Conservation (phyloP, 2,797 vertebrate species). For the Leptodactylus fallax region DNA sequence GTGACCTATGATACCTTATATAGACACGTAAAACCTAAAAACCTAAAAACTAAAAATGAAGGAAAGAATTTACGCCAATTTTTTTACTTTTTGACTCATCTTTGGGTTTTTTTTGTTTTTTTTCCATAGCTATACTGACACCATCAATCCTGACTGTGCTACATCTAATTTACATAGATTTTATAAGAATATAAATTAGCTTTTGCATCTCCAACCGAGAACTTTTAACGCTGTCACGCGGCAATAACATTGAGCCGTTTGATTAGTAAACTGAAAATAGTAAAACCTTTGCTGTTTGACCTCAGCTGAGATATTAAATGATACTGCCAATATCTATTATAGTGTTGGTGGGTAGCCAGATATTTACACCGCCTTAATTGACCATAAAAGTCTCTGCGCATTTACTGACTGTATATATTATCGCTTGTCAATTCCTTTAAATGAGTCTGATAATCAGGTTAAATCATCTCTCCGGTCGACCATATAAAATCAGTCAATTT, state of each 20-base stretch:
- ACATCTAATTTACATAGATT: slow-evolving; percentile 24
- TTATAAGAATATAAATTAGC: slow-evolving; percentile 43
- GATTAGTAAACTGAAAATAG: slow-evolving; percentile 52
- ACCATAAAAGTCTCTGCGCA: slow-evolving; percentile 49
- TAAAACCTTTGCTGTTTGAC: slow-evolving; percentile 54
- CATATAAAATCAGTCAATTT: slow-evolving; percentile 53
- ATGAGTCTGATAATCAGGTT: slow-evolving; percentile 48
- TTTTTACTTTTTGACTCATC: neutral
- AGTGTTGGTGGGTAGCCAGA: slow-evolving; percentile 41
- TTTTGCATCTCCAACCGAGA: slow-evolving; percentile 2
- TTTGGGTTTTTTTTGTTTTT: neutral
- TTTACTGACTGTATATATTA: slow-evolving; percentile 58
- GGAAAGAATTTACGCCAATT: too few species aligned
- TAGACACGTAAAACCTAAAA: too few species aligned
- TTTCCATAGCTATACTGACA: neutral
- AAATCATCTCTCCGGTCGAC: slow-evolving; percentile 48
- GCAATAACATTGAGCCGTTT: slow-evolving; percentile 28
- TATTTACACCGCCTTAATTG: slow-evolving; percentile 57
- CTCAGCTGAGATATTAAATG: slow-evolving; percentile 44
- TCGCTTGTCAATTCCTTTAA: slow-evolving; percentile 51
- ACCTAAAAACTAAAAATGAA: too few species aligned
- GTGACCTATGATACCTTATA: too few species aligned
- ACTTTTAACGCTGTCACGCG: slow-evolving; percentile 1
- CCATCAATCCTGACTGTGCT: neutral
- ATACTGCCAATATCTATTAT: slow-evolving; percentile 55